Evolutionary conservation across 2,113 vertebrate species (phyloP).

Genomic region (Larimichthys polyactis): DNA sequence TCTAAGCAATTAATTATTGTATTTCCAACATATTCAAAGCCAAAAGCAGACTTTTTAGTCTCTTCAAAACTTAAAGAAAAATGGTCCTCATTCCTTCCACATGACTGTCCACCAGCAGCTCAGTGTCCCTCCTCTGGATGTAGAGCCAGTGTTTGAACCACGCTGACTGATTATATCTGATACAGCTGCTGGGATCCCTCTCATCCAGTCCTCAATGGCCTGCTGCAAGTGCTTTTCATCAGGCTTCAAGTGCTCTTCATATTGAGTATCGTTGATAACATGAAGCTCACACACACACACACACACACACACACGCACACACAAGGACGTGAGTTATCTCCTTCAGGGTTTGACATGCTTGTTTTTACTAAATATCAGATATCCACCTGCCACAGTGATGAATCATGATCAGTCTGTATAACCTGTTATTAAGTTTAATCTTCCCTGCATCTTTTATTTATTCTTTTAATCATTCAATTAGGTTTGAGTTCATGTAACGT

Average conservation of each 20-base stretch:
- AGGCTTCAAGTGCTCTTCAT: conserved; percentile 43
- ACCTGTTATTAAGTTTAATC: neutral
- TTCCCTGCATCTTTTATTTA: neutral
- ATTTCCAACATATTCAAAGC: neutral
- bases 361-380: conserved; percentile 12
- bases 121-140: neutral
- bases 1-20: neutral
- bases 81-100: neutral
- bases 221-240: conserved; percentile 50
- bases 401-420: neutral
- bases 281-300: conserved; percentile 5
- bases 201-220: conserved; percentile 34
- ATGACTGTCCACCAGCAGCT: neutral
- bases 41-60: neutral
- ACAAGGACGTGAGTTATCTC: neutral
- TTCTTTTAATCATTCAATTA: neutral
- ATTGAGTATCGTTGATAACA: conserved; percentile 25
- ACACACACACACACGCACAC: conserved; percentile 5
- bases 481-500: neutral
- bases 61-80: neutral
- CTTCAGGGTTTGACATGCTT: neutral
- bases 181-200: conserved; percentile 23
- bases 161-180: neutral
- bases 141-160: conserved; percentile 19
- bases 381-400: conserved; percentile 13